phyloP scores from a whole-genome alignment of 2,113 vertebrate genomes.

The Tyto alba region DNA sequence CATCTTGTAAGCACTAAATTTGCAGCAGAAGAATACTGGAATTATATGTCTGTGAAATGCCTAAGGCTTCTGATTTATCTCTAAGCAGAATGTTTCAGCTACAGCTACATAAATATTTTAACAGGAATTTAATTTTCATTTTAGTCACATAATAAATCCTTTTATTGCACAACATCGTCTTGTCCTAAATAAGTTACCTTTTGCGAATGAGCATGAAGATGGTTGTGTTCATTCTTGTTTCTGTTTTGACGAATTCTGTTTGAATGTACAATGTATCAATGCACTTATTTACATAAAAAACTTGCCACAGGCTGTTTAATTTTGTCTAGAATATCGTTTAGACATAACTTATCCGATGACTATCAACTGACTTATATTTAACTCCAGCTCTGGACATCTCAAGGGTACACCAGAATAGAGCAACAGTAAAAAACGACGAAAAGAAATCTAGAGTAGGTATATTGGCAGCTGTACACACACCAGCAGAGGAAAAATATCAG shows the following conservation, averaged over 20 bases:
- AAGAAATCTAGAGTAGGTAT: neutral
- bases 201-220: neutral
- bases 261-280: constrained; percentile 7
- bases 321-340: constrained; percentile 33
- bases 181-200: constrained; percentile 56
- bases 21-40: constrained; percentile 59
- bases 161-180: constrained; percentile 24
- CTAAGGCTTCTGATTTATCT: constrained; percentile 72
- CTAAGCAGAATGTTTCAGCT: constrained; percentile 62
- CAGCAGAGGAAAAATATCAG: neutral
- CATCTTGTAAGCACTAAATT: constrained; percentile 73
- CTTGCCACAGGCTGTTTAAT: constrained; percentile 34
- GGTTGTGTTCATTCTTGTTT: constrained; percentile 27
- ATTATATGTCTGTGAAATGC: constrained; percentile 64
- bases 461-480: neutral
- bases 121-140: constrained; percentile 74
- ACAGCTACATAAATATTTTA: constrained; percentile 79
- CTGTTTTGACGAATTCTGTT: constrained; percentile 31
- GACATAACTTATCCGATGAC: neutral
- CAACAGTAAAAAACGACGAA: neutral
- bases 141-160: constrained; percentile 63
- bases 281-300: constrained; percentile 39
- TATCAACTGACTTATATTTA: neutral
- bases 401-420: neutral
- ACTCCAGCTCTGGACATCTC: neutral